Conservation (phyloP, 2,888 invertebrate species). For the Coecobrya sp. region DNA sequence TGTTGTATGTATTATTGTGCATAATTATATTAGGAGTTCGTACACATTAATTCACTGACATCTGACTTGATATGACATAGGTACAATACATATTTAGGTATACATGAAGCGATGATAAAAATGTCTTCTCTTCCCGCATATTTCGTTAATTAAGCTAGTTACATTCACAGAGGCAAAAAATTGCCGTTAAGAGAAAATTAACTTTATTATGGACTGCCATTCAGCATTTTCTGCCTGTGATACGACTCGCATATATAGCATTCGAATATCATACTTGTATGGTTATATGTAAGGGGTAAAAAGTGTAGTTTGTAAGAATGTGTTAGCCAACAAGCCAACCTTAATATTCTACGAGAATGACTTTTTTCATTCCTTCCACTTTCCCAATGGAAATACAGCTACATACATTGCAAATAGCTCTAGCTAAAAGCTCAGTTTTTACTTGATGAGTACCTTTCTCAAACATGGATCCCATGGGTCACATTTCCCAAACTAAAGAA, state of each 20-base stretch:
- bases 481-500: constrained; percentile 79
- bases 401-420: background rate
- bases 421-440: constrained; percentile 33
- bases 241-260: background rate
- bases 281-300: background rate
- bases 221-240: background rate
- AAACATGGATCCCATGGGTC: constrained; percentile 78
- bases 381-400: background rate
- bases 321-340: background rate
- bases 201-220: background rate
- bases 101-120: too few species aligned
- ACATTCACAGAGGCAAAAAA: background rate
- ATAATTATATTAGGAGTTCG: too few species aligned
- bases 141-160: background rate
- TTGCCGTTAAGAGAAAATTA: background rate
- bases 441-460: constrained; percentile 67
- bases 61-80: background rate
- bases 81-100: too few species aligned
- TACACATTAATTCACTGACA: background rate
- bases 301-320: background rate
- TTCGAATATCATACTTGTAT: background rate
- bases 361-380: constrained; percentile 35
- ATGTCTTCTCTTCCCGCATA: background rate
- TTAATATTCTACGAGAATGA: constrained; percentile 25
- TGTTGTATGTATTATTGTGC: too few species aligned